Conservation (phyloP, 2,888 invertebrate species). For the Erynnis tages region DNA sequence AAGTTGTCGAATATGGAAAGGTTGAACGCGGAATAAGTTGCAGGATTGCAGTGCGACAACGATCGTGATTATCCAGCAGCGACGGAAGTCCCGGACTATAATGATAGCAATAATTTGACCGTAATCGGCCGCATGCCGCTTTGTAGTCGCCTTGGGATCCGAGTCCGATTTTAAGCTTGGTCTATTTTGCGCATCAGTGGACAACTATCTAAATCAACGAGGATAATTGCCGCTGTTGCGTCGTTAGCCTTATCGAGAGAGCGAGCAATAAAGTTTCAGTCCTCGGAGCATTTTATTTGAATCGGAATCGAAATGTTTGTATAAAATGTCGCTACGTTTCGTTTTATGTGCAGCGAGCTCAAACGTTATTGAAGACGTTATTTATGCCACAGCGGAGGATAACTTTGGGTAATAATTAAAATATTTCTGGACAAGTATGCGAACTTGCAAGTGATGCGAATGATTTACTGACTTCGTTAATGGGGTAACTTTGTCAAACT, state of each 20-base stretch:
- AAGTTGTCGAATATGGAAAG: slow-evolving; percentile 23
- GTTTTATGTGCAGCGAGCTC: slow-evolving; percentile 19
- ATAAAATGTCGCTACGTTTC: slow-evolving; percentile 18
- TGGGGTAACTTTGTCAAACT: slow-evolving; percentile 4
- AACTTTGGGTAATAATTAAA: slow-evolving; percentile 51
- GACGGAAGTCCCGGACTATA: slow-evolving; percentile 59
- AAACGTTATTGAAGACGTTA: slow-evolving; percentile 25
- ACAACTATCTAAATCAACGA: slow-evolving; percentile 68
- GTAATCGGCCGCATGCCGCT: slow-evolving; percentile 73
- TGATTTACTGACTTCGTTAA: slow-evolving; percentile 4
- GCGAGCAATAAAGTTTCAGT: slow-evolving; percentile 40
- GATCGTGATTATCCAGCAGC: slow-evolving; percentile 62
- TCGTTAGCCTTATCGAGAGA: slow-evolving; percentile 51
- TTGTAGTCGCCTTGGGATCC: slow-evolving; percentile 74
- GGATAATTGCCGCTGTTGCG: slow-evolving; percentile 60
- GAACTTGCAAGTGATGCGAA: slow-evolving; percentile 57
- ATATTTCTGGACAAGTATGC: slow-evolving; percentile 59
- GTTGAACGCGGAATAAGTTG: slow-evolving; percentile 47
- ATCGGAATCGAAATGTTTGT: slow-evolving; percentile 27
- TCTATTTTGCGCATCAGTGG: slow-evolving; percentile 73
- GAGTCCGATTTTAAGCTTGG: slow-evolving; percentile 69
- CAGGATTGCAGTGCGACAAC: slow-evolving; percentile 53
- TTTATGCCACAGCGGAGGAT: slow-evolving; percentile 24
- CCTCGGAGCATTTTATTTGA: slow-evolving; percentile 23
- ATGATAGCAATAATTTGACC: slow-evolving; percentile 78